Conservation (phyloP, 2,797 vertebrate genomes). For the Pseudotriccus pelzelni region DNA sequence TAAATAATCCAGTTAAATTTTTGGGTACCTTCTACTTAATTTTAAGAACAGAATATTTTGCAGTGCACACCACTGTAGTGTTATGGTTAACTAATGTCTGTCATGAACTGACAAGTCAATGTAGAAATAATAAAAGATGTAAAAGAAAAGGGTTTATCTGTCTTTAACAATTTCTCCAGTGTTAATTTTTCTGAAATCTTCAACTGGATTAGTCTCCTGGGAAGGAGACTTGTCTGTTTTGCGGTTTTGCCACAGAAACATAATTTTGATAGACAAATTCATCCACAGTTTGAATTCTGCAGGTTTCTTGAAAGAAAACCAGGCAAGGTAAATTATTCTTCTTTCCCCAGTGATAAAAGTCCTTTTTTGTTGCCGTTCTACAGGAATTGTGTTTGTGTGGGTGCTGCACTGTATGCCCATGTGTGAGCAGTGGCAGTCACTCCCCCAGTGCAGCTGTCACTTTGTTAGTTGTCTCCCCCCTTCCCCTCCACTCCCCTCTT, state of each 20-base stretch:
- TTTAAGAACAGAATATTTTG: background rate
- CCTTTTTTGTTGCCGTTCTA: background rate
- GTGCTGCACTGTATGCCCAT: accelerated
- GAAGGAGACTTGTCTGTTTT: background rate
- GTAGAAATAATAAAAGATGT: background rate
- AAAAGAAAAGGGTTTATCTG: background rate
- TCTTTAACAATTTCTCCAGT: background rate
- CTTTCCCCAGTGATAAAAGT: background rate
- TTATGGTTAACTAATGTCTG: background rate
- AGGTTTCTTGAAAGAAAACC: background rate
- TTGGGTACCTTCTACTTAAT: background rate
- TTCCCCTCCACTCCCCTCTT: background rate
- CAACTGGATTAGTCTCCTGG: background rate
- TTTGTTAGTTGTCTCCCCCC: background rate
- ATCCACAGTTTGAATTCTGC: background rate
- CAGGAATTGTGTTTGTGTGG: background rate
- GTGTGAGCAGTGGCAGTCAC: background rate
- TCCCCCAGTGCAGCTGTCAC: background rate
- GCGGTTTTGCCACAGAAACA: background rate
- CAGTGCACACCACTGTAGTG: background rate
- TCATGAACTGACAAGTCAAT: background rate
- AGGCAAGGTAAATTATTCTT: background rate
- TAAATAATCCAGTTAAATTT: background rate
- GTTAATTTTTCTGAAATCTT: background rate
- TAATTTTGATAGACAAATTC: background rate